Evolutionary conservation across 1,140 invertebrate species (phyloP).

Genomic region (Rhyacophila brunnea): DNA sequence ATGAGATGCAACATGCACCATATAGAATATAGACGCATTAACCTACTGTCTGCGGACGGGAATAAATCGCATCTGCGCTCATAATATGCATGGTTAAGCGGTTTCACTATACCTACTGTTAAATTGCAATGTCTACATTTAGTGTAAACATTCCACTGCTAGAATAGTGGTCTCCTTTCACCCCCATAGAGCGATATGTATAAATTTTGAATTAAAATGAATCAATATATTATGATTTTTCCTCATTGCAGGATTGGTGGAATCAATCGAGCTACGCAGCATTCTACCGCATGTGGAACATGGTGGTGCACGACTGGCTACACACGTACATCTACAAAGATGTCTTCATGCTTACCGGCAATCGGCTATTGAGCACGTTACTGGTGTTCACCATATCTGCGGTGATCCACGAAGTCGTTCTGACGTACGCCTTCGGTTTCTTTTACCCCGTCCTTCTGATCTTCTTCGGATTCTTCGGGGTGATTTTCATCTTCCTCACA

Average conservation of each 20-base stretch:
- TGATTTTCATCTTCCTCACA: constrained; percentile 51
- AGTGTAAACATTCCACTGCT: no score
- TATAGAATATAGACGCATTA: no score
- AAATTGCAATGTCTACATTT: no score
- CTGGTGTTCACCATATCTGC: constrained; percentile 67
- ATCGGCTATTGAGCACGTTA: constrained; percentile 54
- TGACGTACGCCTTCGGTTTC: constrained; percentile 74
- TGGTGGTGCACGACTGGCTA: constrained; percentile 92
- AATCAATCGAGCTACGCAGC: constrained; percentile 75
- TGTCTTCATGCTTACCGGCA: constrained; percentile 62
- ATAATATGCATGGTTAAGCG: no score
- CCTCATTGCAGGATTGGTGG: constrained; percentile 86
- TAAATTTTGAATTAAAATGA: no score
- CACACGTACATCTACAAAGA: constrained; percentile 91
- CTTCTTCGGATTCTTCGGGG: constrained; percentile 63
- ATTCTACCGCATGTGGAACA: constrained; percentile 93
- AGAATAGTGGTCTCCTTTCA: no score
- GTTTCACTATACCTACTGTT: no score
- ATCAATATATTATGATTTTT: constrained; percentile 14
- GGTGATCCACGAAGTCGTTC: constrained; percentile 82
- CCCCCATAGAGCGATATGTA: no score
- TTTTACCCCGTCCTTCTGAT: constrained; percentile 85
- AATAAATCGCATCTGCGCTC: no score
- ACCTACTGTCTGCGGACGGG: no score
- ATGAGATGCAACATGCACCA: no score